These are phyloP conservation scores for Cryptocephalus moraei DNA, from an alignment of 2,888 invertebrate genomes.

Conservation along the genomic window DNA sequence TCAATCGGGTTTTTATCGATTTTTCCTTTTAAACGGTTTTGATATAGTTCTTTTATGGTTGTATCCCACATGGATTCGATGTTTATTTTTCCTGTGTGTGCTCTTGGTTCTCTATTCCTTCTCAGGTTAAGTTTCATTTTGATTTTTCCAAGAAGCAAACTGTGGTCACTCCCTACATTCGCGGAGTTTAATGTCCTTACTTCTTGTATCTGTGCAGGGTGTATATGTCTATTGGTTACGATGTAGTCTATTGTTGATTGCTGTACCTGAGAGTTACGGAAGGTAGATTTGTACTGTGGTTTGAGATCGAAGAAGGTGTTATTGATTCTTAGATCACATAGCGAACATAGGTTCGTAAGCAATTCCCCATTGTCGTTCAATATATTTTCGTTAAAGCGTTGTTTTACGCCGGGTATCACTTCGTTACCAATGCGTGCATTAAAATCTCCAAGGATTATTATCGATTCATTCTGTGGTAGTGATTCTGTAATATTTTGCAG, in stretches of 20 bases:
- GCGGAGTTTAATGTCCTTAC: too few relatives aligned
- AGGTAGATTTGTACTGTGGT: not conserved
- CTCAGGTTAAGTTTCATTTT: too few relatives aligned
- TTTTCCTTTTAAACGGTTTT: too few relatives aligned
- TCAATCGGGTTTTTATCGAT: too few relatives aligned
- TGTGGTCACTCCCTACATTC: too few relatives aligned
- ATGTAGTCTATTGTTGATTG: not conserved
- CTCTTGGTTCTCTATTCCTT: too few relatives aligned
- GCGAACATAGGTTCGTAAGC: not conserved
- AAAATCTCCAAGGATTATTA: not conserved
- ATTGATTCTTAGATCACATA: too few relatives aligned
- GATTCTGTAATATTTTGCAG: not conserved
- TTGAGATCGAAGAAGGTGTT: not conserved
- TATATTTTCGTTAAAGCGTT: not conserved
- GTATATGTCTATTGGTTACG: not conserved
- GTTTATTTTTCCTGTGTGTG: too few relatives aligned
- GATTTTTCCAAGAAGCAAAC: too few relatives aligned
- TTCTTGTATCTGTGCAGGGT: not conserved
- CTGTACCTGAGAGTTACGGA: not conserved
- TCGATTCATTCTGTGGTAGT: not conserved
- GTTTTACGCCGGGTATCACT: not conserved
- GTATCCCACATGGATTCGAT: too few relatives aligned
- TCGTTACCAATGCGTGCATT: not conserved
- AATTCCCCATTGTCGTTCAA: not conserved
- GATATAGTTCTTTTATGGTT: too few relatives aligned